These are phyloP conservation scores for Coregonus suidteri DNA, from an alignment of 2,797 vertebrate species.

Conservation along the genomic window DNA sequence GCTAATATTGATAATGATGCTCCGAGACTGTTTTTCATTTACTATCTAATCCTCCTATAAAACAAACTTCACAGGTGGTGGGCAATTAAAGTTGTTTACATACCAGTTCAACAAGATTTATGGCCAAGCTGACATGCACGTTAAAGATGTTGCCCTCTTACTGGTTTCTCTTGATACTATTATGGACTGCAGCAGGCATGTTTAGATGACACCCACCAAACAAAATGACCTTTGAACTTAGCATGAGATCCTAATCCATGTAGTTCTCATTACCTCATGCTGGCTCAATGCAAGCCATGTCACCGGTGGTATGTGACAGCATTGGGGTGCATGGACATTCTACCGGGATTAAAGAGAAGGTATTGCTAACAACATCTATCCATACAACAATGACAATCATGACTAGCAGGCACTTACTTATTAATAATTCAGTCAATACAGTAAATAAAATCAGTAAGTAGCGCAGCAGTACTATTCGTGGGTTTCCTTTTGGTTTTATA, in stretches of 20 bases:
- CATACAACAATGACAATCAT: constrained; percentile 34
- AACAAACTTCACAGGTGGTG: constrained; percentile 51
- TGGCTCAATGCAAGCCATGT: constrained; percentile 68
- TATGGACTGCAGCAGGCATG: constrained; percentile 53
- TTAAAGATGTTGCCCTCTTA: constrained; percentile 54
- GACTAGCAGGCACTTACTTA: constrained; percentile 9
- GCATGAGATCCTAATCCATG: constrained; percentile 56
- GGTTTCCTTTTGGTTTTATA: constrained; percentile 41
- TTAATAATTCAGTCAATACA: constrained; percentile 25
- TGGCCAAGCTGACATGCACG: constrained; percentile 2
- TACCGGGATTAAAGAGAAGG: constrained; percentile 24
- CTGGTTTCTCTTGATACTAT: constrained; percentile 54
- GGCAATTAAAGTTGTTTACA: constrained; percentile 64
- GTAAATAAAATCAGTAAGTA: constrained; percentile 19
- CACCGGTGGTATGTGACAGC: constrained; percentile 40
- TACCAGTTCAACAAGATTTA: constrained; percentile 61
- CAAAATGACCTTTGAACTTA: constrained; percentile 65
- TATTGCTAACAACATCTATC: constrained; percentile 4
- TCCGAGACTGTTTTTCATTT: constrained; percentile 21
- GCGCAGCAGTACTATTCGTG: constrained; percentile 43
- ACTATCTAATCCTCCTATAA: constrained; percentile 33
- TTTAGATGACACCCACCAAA: constrained; percentile 68
- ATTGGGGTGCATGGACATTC: constrained; percentile 45
- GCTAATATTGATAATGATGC: constrained; percentile 13
- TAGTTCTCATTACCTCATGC: constrained; percentile 77